Evolutionary conservation across 2,888 invertebrate species (phyloP), one percentile per base, ranked within the genome.

Genomic region (Eupsilia transversa): DNA sequence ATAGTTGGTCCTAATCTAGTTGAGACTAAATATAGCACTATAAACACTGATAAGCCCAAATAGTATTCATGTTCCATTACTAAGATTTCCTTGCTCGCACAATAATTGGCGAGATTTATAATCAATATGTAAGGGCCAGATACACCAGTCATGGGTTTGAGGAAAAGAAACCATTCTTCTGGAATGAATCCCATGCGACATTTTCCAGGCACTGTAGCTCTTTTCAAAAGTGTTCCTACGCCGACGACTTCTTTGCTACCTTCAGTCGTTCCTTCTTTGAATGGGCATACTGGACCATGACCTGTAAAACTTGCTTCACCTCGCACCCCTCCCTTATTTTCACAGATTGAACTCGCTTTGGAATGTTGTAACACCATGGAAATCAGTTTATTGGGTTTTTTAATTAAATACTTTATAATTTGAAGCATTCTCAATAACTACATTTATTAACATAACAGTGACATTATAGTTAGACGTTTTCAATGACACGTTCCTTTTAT

Each of bases 41-140:
- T 89, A 17, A 97, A 93, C 66, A 98, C 92, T 0, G 98, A 98
- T 17, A 98, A 80, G 33, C 98, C 98, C 81, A 97, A 97, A 93
- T 98, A 98, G 94, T 97, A 99, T 92, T 99, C 99, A 92, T 99
- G 99, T 93, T 99, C 99, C 96, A 99, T 95, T 0, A 99, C 97
- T 91, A 97, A 98, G 83, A 98, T 97, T 96, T 99, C 99, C 95
- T 99, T 99, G 92, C 99, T 99, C 66, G 98, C 86, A 76, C 99
- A 93, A 91, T 98, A 99, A 49, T 99, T 98, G 30, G 97, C 89
- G 0, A 99, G 88, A 75, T 98, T 98, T 80, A 97, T 94, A 52
- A 98, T 97, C 88, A 99, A 98, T 33, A 98, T 94, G 92, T 99
- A 99, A 4, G 99, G 99, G 14, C 99, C 99, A 93, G 97, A 96